Percentiles rank a stretch among this genome's conserved stretches.
These are phyloP conservation scores for Luperina testacea DNA, from an alignment of 2,888 invertebrate species.

Conservation along the genomic window DNA sequence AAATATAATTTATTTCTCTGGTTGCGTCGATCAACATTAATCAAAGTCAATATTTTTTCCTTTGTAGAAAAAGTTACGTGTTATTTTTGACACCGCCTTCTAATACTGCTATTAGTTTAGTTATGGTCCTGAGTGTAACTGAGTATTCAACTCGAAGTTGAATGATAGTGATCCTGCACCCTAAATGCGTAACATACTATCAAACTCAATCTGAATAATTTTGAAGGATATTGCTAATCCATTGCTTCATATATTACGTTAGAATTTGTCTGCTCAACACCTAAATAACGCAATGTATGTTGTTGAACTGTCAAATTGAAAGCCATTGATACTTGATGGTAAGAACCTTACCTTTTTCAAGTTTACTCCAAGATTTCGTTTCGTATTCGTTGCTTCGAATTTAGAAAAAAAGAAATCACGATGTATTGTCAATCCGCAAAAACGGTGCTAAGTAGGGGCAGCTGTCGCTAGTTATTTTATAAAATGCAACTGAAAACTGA, in stretches of 20 bases:
- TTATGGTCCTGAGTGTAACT: neutral
- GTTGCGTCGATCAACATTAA: neutral
- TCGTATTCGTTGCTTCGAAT: neutral
- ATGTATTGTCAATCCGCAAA: neutral
- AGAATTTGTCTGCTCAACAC: neutral
- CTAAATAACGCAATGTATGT: neutral
- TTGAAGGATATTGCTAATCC: neutral
- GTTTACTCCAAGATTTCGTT: neutral
- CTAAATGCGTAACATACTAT: neutral
- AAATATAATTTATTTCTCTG: neutral
- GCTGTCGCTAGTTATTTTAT: neutral
- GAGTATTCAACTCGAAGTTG: neutral
- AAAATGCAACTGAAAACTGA: neutral
- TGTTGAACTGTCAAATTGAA: neutral
- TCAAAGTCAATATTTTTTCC: conserved; percentile 3
- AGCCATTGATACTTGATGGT: neutral
- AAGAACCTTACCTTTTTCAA: neutral
- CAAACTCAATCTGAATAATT: neutral
- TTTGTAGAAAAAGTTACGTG: neutral
- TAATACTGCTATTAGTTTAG: neutral
- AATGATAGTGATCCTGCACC: neutral
- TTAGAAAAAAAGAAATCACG: neutral
- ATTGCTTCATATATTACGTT: neutral
- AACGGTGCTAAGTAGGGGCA: neutral
- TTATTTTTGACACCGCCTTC: neutral